Evolutionary conservation across 92 coral and sea anemone genomes (phyloP).

Genomic region (Umimayanthus chanpuru): DNA sequence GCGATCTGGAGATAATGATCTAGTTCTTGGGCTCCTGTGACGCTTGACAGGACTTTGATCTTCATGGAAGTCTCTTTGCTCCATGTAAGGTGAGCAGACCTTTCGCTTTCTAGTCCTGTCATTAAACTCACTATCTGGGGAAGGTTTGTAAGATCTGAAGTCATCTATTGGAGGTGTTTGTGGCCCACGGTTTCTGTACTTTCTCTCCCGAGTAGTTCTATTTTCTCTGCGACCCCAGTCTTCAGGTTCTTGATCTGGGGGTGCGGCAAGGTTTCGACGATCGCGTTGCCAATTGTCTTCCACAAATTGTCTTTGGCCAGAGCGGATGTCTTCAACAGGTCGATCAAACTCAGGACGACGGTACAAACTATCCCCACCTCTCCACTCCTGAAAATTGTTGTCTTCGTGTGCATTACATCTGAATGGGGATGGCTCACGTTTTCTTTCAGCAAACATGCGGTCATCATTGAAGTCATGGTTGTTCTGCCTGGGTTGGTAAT

Average conservation of each 20-base stretch:
- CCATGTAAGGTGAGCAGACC: conserved; percentile 67
- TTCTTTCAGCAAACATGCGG: conserved; percentile 69
- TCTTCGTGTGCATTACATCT: conserved; percentile 68
- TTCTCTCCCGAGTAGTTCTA: conserved; percentile 69
- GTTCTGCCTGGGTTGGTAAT: conserved; percentile 60
- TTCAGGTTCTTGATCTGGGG: conserved; percentile 64
- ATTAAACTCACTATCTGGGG: conserved; percentile 62
- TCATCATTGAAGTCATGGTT: conserved; percentile 84
- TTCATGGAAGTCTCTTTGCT: conserved; percentile 68
- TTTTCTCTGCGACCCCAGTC: conserved; percentile 86
- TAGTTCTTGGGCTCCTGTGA: conserved; percentile 82
- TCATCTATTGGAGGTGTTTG: conserved; percentile 81
- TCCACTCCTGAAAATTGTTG: conserved; percentile 72
- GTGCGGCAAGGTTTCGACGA: conserved; percentile 61
- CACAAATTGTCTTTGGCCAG: conserved; percentile 55
- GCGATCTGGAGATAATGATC: conserved; percentile 84
- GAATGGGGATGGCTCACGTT: conserved; percentile 78
- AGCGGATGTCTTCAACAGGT: conserved; percentile 65
- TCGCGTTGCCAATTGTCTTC: conserved; percentile 67
- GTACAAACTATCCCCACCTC: conserved; percentile 72
- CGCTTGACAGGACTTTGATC: conserved; percentile 72
- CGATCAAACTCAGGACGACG: conserved; percentile 67
- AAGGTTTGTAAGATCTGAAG: conserved; percentile 66
- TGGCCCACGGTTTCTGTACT: conserved; percentile 72
- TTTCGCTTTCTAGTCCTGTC: conserved; percentile 79